Evolutionary conservation across 2,888 invertebrate species (phyloP).

Genomic region (Tetramorium bicarinatum): DNA sequence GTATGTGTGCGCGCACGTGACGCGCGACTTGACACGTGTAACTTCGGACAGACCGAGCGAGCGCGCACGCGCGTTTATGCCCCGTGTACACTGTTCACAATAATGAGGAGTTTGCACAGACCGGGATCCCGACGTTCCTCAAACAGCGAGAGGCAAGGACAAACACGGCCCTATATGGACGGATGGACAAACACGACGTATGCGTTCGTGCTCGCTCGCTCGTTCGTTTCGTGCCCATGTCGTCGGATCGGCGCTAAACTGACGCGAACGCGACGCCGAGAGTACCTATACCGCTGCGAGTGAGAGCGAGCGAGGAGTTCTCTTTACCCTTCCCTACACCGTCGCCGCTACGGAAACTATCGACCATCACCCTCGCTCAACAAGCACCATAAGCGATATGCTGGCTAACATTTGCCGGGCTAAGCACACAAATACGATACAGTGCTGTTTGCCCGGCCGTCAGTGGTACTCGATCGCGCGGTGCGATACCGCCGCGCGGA

Average conservation of each 20-base stretch:
- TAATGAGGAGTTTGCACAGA: constrained; percentile 85
- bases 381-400: constrained; percentile 85
- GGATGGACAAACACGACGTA: constrained; percentile 80
- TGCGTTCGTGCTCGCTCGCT: constrained; percentile 52
- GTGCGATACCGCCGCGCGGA: not conserved
- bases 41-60: constrained; percentile 51
- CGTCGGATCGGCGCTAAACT: constrained; percentile 45
- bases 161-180: constrained; percentile 82
- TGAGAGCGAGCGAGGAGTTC: constrained; percentile 45
- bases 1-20: constrained; percentile 35
- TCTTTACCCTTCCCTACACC: constrained; percentile 64
- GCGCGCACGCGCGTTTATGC: constrained; percentile 64
- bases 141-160: constrained; percentile 84
- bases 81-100: constrained; percentile 81
- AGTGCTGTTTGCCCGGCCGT: constrained; percentile 79
- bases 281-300: constrained; percentile 40
- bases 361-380: constrained; percentile 81
- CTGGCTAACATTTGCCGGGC: constrained; percentile 85
- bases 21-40: constrained; percentile 66
- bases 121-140: constrained; percentile 84
- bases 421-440: constrained; percentile 85
- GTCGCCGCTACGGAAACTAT: constrained; percentile 62
- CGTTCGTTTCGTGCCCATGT: constrained; percentile 52
- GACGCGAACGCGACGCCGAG: constrained; percentile 53
- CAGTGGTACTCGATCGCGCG: constrained; percentile 80